Base-by-base conservation (phyloP, 2,797 vertebrate species). In the Anguilla marmorata region DNA sequence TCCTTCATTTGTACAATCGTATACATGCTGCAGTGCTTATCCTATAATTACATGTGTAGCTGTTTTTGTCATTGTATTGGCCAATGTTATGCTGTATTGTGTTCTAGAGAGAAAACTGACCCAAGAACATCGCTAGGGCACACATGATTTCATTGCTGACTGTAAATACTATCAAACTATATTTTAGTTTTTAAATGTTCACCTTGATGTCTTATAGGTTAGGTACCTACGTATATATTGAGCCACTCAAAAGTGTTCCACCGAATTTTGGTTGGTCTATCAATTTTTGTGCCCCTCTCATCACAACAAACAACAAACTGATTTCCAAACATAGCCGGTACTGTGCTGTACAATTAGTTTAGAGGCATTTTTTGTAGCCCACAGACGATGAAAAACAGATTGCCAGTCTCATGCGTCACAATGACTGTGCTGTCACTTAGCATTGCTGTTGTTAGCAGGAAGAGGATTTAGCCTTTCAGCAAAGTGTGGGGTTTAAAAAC, bases 381-480 rank as follows among this genome's bases (percentile, higher is more conserved):
- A n/a, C 12, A 50, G 24, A 80, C 41, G n/a, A 24, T 50, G 11
- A 76, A 37, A 76, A 37, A 76, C 30, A 72, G 54, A 52, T 82
- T 66, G 56, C 19, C 33, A 50, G 90, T 86, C 48, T 85, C 16
- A 41, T 79, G 84, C 19, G 11, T 88, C 87, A 60, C 72, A 69
- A 19, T 87, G 86, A 54, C 58, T 86, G 91, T 48, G 89, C 90
- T 76, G 89, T 87, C 88, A 66, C 7, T 83, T 87, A 63, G 87
- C 89, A 93, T 91, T 83, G 90, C 91, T 89, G 91, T 92, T 88
- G 90, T 87, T 89, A 88, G 91, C 91, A 90, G 91, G 91, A 90
- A 88, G 90, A 90, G 86, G 87, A 85, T 88, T 91, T 88, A 84
- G 30, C 60, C 83, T 88, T 88, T 90, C 91, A 85, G 90, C 89